Conservation (phyloP, 1,140 invertebrate genomes). For the Euschistus heros region DNA sequence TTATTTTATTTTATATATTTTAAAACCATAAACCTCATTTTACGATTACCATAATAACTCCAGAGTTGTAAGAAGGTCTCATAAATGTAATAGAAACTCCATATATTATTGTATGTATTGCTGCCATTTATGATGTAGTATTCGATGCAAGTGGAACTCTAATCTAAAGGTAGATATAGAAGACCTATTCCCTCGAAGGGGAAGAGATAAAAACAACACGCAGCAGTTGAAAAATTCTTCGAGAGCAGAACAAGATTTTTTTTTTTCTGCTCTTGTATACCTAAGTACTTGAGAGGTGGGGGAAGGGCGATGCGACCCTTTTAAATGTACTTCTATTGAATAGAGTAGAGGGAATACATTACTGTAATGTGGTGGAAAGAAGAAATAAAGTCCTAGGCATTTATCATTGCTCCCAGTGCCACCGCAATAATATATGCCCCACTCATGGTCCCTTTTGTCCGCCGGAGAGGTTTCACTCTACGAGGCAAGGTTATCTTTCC, state of each 20-base stretch:
- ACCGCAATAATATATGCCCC: conserved; percentile 13
- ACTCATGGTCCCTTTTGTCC: conserved; percentile 11
- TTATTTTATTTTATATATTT: too few relatives aligned
- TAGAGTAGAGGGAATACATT: conserved; percentile 14
- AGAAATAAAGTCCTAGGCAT: conserved; percentile 14
- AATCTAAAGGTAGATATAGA: background rate
- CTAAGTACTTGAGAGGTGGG: conserved; percentile 7
- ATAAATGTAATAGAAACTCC: too few relatives aligned
- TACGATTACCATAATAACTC: too few relatives aligned
- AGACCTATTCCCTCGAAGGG: background rate
- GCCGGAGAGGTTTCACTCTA: conserved; percentile 13
- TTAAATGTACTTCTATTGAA: conserved; percentile 14
- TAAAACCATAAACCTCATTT: too few relatives aligned
- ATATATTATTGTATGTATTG: too few relatives aligned
- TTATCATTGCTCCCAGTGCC: conserved; percentile 8
- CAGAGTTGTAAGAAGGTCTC: too few relatives aligned
- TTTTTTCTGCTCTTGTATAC: conserved; percentile 13
- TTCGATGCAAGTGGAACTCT: too few relatives aligned
- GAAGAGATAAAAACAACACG: background rate
- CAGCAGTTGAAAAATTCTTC: conserved; percentile 5
- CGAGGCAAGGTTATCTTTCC: conserved; percentile 15
- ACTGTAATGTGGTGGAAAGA: conserved; percentile 16
- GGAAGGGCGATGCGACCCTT: conserved; percentile 4
- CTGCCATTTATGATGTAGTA: too few relatives aligned
- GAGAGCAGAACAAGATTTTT: conserved; percentile 10